Percentiles rank a stretch among this genome's conserved stretches.
phyloP scores from a whole-genome alignment of 2,113 vertebrate genomes.

The Menura novaehollandiae region DNA sequence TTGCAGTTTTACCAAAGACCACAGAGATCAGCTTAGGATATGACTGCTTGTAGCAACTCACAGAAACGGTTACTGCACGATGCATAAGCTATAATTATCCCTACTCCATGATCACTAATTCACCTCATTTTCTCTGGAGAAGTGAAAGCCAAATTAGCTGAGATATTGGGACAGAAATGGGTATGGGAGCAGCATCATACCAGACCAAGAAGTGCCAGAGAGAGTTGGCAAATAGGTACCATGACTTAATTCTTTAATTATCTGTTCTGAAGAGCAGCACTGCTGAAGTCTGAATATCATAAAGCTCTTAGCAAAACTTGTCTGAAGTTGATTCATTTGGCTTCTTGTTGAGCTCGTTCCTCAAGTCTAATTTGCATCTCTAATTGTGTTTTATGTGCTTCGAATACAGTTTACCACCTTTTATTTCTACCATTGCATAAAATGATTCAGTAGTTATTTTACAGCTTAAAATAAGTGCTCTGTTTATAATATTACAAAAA shows the following conservation, averaged over 20 bases:
- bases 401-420: background rate
- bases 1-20: background rate
- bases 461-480: background rate
- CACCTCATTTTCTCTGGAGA: background rate
- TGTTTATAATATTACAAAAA: background rate
- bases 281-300: background rate
- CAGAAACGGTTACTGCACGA: background rate
- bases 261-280: background rate
- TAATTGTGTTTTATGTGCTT: constrained; percentile 1
- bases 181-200: background rate
- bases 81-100: background rate
- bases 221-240: background rate
- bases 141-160: background rate
- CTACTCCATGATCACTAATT: background rate
- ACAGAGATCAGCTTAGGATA: background rate
- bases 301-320: background rate
- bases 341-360: background rate
- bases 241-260: constrained; percentile 19
- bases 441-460: background rate
- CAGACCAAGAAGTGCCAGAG: background rate
- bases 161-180: background rate
- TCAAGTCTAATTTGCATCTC: background rate
- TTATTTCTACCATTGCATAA: background rate
- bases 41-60: background rate
- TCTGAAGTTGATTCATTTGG: background rate